Evolutionary conservation across 2,888 invertebrate species (phyloP).

Genomic region (Andrena praecox): DNA sequence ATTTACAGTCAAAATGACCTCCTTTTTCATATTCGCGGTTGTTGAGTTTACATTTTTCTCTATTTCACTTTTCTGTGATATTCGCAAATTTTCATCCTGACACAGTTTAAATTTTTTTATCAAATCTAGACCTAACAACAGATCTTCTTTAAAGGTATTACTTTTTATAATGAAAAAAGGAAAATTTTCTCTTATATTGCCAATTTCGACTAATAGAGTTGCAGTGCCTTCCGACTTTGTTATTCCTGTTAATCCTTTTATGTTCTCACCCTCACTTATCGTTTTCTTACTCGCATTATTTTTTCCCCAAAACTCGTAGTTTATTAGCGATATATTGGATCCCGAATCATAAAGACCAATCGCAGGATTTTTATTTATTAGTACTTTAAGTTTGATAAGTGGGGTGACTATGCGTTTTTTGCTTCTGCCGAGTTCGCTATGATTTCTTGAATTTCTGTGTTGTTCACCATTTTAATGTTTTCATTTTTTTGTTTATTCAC

Average conservation of each 20-base stretch:
- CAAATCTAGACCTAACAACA: neutral
- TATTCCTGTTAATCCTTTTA: constrained; percentile 5
- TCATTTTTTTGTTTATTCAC: constrained; percentile 4
- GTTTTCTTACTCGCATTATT: no score
- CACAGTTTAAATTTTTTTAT: neutral
- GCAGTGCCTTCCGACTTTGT: neutral
- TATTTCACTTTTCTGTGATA: no score
- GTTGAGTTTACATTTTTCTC: no score
- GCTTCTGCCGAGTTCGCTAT: neutral
- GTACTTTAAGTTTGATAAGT: constrained; percentile 7
- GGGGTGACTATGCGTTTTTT: constrained; percentile 16
- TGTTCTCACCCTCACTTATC: neutral
- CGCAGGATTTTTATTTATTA: no score
- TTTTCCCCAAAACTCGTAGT: neutral
- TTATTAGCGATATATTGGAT: constrained; percentile 6
- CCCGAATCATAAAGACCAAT: no score
- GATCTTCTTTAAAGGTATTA: no score
- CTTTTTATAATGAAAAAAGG: neutral
- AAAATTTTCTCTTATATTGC: constrained; percentile 1
- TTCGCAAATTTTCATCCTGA: no score
- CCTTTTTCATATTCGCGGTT: no score
- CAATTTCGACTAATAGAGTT: neutral
- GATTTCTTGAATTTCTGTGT: constrained; percentile 4
- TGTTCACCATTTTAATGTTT: neutral
- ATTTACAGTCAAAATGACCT: neutral